phyloP scores from a whole-genome alignment of 2,113 vertebrate species.

The Hydropotes inermis region DNA sequence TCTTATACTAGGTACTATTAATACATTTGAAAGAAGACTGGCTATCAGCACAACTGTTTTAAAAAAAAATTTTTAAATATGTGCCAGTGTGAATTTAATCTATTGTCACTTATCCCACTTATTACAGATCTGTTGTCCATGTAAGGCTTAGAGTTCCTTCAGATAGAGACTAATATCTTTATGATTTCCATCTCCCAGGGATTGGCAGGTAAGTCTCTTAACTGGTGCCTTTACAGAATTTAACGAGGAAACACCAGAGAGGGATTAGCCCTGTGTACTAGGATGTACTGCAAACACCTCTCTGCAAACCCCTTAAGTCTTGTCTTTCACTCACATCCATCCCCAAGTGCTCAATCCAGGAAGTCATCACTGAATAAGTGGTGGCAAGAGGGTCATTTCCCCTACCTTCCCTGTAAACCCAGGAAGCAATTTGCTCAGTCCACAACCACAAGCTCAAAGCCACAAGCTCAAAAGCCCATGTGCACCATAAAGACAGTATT shows the following conservation, averaged over 20 bases:
- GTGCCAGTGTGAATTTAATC: neutral
- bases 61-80: neutral
- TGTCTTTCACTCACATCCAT: neutral
- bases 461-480: slow-evolving; percentile 44
- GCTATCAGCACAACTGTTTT: neutral
- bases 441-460: slow-evolving; percentile 65
- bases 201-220: neutral
- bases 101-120: neutral
- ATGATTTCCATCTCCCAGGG: neutral
- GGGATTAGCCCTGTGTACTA: neutral
- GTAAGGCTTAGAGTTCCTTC: neutral
- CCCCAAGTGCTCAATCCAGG: neutral
- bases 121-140: neutral
- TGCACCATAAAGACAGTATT: slow-evolving; percentile 15
- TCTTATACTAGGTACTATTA: neutral
- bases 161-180: neutral
- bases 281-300: neutral
- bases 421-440: slow-evolving; percentile 60
- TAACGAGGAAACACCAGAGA: neutral
- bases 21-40: neutral
- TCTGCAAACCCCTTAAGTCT: neutral
- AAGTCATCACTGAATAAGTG: slow-evolving; percentile 29
- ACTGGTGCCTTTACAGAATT: neutral
- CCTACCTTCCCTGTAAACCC: slow-evolving; percentile 18
- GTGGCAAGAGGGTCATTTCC: slow-evolving; percentile 46